A percentile compares a stretch with the other conserved stretches of the same genome.
Conservation (phyloP, 2,797 vertebrate genomes). For the Oreochromis grahami region DNA sequence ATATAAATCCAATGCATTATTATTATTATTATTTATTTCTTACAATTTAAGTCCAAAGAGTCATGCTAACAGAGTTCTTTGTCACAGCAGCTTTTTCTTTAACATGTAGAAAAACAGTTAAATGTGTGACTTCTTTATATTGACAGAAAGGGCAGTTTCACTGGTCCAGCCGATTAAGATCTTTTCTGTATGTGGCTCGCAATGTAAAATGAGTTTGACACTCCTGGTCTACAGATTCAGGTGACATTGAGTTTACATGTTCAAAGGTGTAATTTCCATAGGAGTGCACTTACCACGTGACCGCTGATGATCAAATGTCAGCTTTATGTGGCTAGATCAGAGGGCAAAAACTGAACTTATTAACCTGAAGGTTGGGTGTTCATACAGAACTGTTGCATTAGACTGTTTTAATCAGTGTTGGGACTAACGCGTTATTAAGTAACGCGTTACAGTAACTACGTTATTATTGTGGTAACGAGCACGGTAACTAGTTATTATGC, state of each 20-base stretch:
- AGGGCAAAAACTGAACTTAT: not conserved
- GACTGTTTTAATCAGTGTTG: not conserved
- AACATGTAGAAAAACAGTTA: not conserved
- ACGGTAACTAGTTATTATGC: no score
- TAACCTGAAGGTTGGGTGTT: not conserved
- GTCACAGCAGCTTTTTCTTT: not conserved
- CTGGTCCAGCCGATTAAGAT: rapidly evolving
- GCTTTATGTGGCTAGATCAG: not conserved
- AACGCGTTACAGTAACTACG: no score
- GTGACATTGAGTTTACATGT: not conserved
- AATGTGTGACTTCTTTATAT: not conserved
- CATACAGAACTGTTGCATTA: not conserved
- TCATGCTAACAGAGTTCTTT: not conserved
- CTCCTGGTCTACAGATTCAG: not conserved
- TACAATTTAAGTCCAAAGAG: not conserved
- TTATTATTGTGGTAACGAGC: no score
- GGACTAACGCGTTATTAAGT: no score
- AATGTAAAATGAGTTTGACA: not conserved
- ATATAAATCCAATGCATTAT: no score
- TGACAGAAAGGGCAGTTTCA: not conserved
- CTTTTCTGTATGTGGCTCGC: not conserved
- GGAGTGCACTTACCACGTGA: not conserved
- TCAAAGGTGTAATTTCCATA: not conserved
- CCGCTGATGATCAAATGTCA: not conserved
- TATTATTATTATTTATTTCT: no score